Percentiles rank a stretch among this genome's conserved stretches.
These are phyloP conservation scores for Phyllostomus hastatus DNA, from an alignment of 2,113 vertebrate genomes.

Conservation along the genomic window DNA sequence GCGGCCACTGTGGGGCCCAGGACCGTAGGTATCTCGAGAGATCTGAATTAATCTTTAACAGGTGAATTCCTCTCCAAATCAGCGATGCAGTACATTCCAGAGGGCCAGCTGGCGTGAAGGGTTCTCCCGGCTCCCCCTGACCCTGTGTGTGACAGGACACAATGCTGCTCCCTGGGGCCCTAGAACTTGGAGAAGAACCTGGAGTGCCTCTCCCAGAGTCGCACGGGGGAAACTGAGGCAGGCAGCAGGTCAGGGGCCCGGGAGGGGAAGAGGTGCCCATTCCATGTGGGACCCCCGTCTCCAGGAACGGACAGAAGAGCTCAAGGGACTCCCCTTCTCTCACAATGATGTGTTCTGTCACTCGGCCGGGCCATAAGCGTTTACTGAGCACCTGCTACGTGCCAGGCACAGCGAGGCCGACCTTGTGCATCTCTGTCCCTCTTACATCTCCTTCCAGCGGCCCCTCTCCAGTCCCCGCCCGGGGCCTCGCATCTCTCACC, in stretches of 20 bases:
- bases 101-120: neutral
- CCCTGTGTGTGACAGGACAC: neutral
- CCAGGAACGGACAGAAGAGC: neutral
- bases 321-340: neutral
- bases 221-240: neutral
- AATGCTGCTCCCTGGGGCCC: neutral
- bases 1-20: neutral
- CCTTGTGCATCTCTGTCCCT: neutral
- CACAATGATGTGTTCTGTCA: neutral
- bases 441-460: neutral
- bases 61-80: neutral
- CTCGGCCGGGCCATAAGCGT: neutral
- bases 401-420: neutral
- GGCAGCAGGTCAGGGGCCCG: neutral
- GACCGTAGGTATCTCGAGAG: slow-evolving; percentile 1
- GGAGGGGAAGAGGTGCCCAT: neutral
- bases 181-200: neutral
- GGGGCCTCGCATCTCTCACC: neutral
- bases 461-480: neutral
- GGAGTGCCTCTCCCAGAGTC: neutral
- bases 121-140: neutral
- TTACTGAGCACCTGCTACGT: neutral
- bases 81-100: slow-evolving; percentile 24
- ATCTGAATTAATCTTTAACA: slow-evolving; percentile 72
- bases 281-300: neutral